Conservation (phyloP, 2,888 invertebrate species). For the Habroteleia sp. region DNA sequence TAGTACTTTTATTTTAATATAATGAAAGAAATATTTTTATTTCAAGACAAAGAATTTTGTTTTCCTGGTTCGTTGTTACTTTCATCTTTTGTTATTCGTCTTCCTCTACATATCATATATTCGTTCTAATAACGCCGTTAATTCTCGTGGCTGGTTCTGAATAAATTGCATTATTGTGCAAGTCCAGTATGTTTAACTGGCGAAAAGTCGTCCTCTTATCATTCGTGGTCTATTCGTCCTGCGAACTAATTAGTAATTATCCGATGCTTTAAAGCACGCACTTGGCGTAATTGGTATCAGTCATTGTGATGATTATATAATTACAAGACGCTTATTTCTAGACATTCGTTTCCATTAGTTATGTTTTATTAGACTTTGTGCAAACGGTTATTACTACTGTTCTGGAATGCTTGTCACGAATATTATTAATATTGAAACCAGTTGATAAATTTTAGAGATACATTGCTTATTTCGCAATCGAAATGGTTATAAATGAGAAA, state of each 20-base stretch:
- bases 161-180: conserved; percentile 14
- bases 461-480: too few species aligned
- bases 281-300: conserved; percentile 29
- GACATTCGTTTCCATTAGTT: conserved; percentile 30
- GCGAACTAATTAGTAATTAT: conserved; percentile 43
- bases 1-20: too few species aligned
- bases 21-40: too few species aligned
- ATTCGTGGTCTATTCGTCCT: conserved; percentile 13
- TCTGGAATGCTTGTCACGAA: too few species aligned
- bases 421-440: too few species aligned
- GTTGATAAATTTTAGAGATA: too few species aligned
- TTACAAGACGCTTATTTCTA: conserved; percentile 18
- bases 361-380: conserved; percentile 3
- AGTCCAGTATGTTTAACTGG: conserved; percentile 6
- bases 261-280: conserved; percentile 33
- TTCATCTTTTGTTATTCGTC: too few species aligned
- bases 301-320: conserved; percentile 17
- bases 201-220: conserved; percentile 38
- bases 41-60: too few species aligned
- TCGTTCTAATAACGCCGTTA: conserved; percentile 31
- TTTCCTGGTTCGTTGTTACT: too few species aligned
- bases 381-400: conserved; percentile 4
- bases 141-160: conserved; percentile 18
- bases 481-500: too few species aligned
- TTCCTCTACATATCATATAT: neutral